Conservation (phyloP, 2,888 invertebrate genomes). For the Spicauda simplicius region DNA sequence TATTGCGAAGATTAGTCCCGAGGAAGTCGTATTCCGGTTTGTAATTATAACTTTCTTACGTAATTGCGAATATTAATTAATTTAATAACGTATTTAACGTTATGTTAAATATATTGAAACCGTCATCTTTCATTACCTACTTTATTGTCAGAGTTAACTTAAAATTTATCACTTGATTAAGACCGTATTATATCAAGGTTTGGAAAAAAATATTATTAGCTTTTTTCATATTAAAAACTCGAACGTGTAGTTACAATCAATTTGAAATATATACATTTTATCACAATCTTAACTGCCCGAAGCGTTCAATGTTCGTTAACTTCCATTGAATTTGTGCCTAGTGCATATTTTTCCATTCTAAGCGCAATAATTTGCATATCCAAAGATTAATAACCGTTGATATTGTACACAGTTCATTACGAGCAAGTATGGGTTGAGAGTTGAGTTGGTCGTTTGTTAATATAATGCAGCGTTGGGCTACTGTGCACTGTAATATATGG, state of each 20-base stretch:
- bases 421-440: slow-evolving; percentile 23
- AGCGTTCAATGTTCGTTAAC: slow-evolving; percentile 15
- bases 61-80: too few species aligned
- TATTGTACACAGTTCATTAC: slow-evolving; percentile 33
- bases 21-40: neutral
- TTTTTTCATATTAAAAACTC: too few species aligned
- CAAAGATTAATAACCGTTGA: slow-evolving; percentile 31
- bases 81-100: too few species aligned
- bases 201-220: too few species aligned
- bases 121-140: too few species aligned
- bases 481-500: slow-evolving; percentile 55
- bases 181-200: too few species aligned
- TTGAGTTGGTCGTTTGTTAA: slow-evolving; percentile 29
- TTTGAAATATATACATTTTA: neutral
- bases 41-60: neutral
- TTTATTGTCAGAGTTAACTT: too few species aligned
- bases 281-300: slow-evolving; percentile 12
- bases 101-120: too few species aligned
- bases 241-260: slow-evolving; percentile 1
- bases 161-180: too few species aligned
- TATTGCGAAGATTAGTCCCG: slow-evolving; percentile 17
- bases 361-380: slow-evolving; percentile 25
- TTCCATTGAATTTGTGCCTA: slow-evolving; percentile 20
- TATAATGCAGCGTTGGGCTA: slow-evolving; percentile 42
- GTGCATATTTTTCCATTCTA: slow-evolving; percentile 24